Conservation (phyloP, 1,140 invertebrate genomes). For the Drosophila equinoxialis region DNA sequence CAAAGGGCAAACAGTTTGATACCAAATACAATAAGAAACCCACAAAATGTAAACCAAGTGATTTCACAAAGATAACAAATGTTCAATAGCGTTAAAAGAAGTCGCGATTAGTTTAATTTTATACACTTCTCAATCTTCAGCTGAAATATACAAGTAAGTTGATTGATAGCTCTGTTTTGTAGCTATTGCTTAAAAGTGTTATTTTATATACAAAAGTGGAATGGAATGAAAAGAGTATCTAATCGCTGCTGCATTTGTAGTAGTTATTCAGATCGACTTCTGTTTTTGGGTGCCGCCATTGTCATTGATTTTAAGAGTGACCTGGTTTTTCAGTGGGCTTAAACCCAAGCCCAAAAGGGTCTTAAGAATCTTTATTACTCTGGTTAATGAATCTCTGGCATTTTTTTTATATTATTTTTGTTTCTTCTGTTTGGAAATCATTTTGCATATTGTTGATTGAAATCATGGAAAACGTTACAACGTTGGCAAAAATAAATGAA, state of each 20-base stretch:
- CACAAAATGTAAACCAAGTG: slow-evolving; percentile 33
- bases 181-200: no score
- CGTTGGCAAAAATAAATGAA: slow-evolving; percentile 38
- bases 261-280: not conserved
- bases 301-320: slow-evolving; percentile 36
- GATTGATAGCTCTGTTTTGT: not conserved
- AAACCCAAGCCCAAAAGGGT: slow-evolving; percentile 37
- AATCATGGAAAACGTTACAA: slow-evolving; percentile 57
- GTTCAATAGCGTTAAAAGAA: slow-evolving; percentile 53
- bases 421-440: slow-evolving; percentile 59
- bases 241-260: not conserved
- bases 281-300: slow-evolving; percentile 64
- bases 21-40: slow-evolving; percentile 35
- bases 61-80: slow-evolving; percentile 54
- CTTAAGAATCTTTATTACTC: not conserved
- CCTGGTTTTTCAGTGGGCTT: slow-evolving; percentile 40
- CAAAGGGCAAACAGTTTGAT: slow-evolving; percentile 46
- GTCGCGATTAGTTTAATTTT: slow-evolving; percentile 15
- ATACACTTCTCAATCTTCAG: not conserved
- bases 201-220: not conserved
- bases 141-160: no score
- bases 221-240: slow-evolving; percentile 28
- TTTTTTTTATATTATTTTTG: slow-evolving; percentile 6
- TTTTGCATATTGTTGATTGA: slow-evolving; percentile 66
- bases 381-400: slow-evolving; percentile 28